Base-by-base conservation (phyloP, 2,797 vertebrate genomes). In the Bradypus variegatus region DNA sequence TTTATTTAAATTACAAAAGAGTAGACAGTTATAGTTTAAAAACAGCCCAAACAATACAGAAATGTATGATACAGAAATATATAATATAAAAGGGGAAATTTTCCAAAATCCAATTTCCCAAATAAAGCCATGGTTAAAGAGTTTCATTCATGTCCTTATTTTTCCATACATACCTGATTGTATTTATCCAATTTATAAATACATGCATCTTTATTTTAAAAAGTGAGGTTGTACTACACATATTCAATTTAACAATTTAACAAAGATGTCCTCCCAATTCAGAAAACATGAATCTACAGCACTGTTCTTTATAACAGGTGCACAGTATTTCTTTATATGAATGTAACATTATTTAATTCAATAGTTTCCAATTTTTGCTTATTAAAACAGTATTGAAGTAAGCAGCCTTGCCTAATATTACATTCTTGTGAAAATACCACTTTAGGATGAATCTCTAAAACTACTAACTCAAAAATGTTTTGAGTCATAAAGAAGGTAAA, bases 401-500 rank as follows among this genome's bases (percentile, higher is more conserved):
- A 92, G 78, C 31, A 92, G 79, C 36, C 14, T 75, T 50, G 9
- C 86, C 55, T 41, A 70, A 25, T 5, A 73, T 21, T 72, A 29
- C 33, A 91, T 21, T 41, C 41, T 77, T 86, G 62, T 85, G 87
- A 79, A 72, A 92, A 29, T 69, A 86, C 79, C 80, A 83, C n/a
- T 94, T 86, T 77, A 91, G 29, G 62, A 86, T 38, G 75, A 91
- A 36, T 85, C 79, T 10, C 89, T 91, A 75, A 92, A 92, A 86
- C 65, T 91, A 45, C 33, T 80, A 38, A 62, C 88, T 79, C 48
- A 78, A 84, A 88, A 48, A 36, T 84, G 25, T 62, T 45, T 36
- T 70, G 38, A 4, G 23, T 85, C 45, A 62, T 91, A 92, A 70
- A 53, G 55, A 94, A 91, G 60, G 29, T 50, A 85, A 23, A 55